Percentiles rank a stretch among this genome's conserved stretches.
Conservation (phyloP, 2,888 invertebrate species). For the Molorchus minor region DNA sequence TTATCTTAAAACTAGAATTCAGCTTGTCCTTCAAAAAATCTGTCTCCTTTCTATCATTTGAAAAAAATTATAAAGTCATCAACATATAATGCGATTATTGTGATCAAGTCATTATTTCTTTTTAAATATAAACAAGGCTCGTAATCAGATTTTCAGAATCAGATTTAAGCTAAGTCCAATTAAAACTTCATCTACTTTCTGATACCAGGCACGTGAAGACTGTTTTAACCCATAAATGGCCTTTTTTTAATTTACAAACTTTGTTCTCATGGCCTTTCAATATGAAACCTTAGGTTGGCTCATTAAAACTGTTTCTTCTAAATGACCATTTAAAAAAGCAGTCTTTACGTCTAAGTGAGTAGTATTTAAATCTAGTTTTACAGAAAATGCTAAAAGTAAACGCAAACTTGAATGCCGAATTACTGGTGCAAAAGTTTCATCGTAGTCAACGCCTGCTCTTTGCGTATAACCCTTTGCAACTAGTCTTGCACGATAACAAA, state of each 20-base stretch:
- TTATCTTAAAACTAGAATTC: background rate
- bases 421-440: conserved; percentile 45
- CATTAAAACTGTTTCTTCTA: conserved; percentile 40
- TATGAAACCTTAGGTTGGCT: conserved; percentile 31
- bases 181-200: conserved; percentile 29
- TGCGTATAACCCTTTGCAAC: too few species aligned
- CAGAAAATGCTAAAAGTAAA: too few species aligned
- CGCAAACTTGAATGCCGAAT: too few species aligned
- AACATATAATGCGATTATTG: too few species aligned
- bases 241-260: conserved; percentile 33
- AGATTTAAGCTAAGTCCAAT: conserved; percentile 20
- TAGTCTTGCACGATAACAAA: conserved; percentile 37
- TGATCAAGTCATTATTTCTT: conserved; percentile 15
- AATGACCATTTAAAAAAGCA: conserved; percentile 41
- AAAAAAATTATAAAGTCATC: background rate
- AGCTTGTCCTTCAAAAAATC: background rate
- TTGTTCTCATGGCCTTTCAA: conserved; percentile 23
- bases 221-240: conserved; percentile 33
- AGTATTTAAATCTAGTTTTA: too few species aligned
- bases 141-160: conserved; percentile 34
- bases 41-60: background rate
- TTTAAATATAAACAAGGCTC: conserved; percentile 43
- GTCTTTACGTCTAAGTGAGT: conserved; percentile 40
- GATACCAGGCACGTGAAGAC: conserved; percentile 15
- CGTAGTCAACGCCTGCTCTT: too few species aligned